These are phyloP conservation scores for Sebastes taczanowskii DNA, from an alignment of 2,797 vertebrate species.

Conservation along the genomic window DNA sequence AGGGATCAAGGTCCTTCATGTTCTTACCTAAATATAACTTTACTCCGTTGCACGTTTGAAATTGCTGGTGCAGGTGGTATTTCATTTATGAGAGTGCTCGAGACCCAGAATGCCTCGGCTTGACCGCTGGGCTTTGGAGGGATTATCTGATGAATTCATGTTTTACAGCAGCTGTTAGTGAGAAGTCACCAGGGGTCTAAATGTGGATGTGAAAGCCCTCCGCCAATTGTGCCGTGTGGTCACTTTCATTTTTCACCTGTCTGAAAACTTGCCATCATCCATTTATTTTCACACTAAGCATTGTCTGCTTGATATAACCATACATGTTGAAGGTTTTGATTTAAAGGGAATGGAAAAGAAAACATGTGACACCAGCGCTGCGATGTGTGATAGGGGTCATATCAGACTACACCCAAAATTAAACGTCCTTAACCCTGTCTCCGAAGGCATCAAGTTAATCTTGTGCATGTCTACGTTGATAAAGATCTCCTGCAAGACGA, in stretches of 20 bases:
- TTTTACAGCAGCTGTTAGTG: slow-evolving; percentile 89
- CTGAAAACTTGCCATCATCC: slow-evolving; percentile 26
- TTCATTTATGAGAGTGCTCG: slow-evolving; percentile 84
- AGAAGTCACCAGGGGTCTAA: slow-evolving; percentile 87
- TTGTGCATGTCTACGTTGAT: slow-evolving; percentile 59
- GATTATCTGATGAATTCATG: slow-evolving; percentile 87
- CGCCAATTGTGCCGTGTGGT: slow-evolving; percentile 50
- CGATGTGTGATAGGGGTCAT: slow-evolving; percentile 15
- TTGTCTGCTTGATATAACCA: slow-evolving; percentile 4
- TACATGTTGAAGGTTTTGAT: slow-evolving; percentile 12
- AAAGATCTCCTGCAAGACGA: slow-evolving; percentile 68
- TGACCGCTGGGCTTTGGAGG: slow-evolving; percentile 86
- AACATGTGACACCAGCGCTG: background rate
- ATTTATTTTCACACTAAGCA: slow-evolving; percentile 26
- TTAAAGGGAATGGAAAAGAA: slow-evolving; percentile 32
- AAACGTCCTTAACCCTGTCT: slow-evolving; percentile 72
- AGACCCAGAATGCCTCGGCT: slow-evolving; percentile 85
- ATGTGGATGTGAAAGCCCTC: slow-evolving; percentile 78
- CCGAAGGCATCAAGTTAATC: slow-evolving; percentile 52
- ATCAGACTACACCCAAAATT: slow-evolving; percentile 74
- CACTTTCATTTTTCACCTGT: slow-evolving; percentile 72
- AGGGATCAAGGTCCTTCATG: slow-evolving; percentile 86
- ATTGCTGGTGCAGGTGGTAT: slow-evolving; percentile 79
- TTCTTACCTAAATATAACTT: slow-evolving; percentile 86
- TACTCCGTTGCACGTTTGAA: slow-evolving; percentile 70